These are phyloP conservation scores for Meta bourneti DNA, from an alignment of 2,888 invertebrate genomes.

Conservation along the genomic window DNA sequence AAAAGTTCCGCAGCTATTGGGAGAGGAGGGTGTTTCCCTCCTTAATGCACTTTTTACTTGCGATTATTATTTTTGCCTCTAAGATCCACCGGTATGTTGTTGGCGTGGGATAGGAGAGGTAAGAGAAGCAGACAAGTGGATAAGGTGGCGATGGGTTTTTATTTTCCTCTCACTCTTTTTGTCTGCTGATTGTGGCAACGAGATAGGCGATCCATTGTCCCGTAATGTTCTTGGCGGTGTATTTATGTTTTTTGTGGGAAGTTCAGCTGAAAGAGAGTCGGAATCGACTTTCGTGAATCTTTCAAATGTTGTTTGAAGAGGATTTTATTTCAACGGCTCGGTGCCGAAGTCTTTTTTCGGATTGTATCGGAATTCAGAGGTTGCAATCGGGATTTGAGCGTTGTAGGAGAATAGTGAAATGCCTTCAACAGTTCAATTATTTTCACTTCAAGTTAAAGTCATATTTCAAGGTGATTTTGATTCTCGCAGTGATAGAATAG, in stretches of 20 bases:
- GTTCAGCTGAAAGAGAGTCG: background rate
- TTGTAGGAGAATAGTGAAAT: background rate
- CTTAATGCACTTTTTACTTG: constrained; percentile 12
- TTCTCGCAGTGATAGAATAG: too few species aligned
- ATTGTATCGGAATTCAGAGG: background rate
- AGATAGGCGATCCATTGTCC: constrained; percentile 13
- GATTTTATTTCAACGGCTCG: background rate
- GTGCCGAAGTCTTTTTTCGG: background rate
- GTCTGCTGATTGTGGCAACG: constrained; percentile 21
- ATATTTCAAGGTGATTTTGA: too few species aligned
- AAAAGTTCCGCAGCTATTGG: constrained; percentile 10
- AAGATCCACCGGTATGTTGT: constrained; percentile 2
- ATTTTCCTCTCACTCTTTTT: constrained; percentile 11
- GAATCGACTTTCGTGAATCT: background rate
- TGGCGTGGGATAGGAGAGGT: background rate
- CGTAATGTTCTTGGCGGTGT: constrained; percentile 11
- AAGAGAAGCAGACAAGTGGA: constrained; percentile 3
- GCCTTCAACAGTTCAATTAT: background rate
- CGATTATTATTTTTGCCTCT: constrained; percentile 30
- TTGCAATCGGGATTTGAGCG: background rate
- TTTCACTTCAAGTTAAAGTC: background rate
- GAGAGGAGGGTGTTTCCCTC: background rate
- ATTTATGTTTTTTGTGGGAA: background rate
- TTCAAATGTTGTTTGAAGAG: background rate
- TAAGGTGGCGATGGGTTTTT: constrained; percentile 19